phyloP scores from a whole-genome alignment of 30 jellyfish, hydroid and myxozoan species.

The Aurelia coerulea region DNA sequence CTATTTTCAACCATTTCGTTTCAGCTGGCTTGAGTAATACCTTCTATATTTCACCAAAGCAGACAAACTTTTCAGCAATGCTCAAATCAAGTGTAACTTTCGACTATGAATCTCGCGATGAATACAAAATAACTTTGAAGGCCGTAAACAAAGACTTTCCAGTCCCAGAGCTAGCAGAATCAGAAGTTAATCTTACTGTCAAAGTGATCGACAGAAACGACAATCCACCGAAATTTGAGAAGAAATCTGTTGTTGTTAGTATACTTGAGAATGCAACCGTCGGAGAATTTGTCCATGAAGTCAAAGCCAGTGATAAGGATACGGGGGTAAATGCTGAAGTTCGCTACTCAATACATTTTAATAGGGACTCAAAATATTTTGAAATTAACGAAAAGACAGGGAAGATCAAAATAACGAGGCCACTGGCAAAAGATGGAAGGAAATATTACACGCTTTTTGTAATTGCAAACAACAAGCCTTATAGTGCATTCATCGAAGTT shows the following conservation, averaged over 20 bases:
- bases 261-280: conserved; percentile 38
- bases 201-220: conserved; percentile 64
- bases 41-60: conserved; percentile 44
- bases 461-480: conserved; percentile 53
- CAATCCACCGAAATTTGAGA: conserved; percentile 64
- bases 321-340: conserved; percentile 71
- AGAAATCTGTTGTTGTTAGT: conserved; percentile 10
- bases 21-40: conserved; percentile 29
- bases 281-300: conserved; percentile 18
- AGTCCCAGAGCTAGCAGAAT: conserved; percentile 28
- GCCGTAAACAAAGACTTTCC: conserved; percentile 74
- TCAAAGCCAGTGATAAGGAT: conserved; percentile 69
- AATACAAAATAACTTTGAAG: conserved; percentile 59
- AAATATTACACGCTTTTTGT: conserved; percentile 39
- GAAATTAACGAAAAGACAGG: conserved; percentile 47
- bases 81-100: conserved; percentile 30
- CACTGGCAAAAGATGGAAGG: conserved; percentile 5
- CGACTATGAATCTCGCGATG: conserved; percentile 70
- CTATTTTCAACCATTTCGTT: not conserved
- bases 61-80: conserved; percentile 32
- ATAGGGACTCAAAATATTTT: conserved; percentile 39
- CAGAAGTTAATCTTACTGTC: not conserved
- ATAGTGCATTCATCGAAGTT: conserved; percentile 59
- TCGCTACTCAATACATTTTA: conserved; percentile 29
- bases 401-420: conserved; percentile 5